Conservation (phyloP, 2,113 vertebrate species). For the Erpornis zantholeuca region DNA sequence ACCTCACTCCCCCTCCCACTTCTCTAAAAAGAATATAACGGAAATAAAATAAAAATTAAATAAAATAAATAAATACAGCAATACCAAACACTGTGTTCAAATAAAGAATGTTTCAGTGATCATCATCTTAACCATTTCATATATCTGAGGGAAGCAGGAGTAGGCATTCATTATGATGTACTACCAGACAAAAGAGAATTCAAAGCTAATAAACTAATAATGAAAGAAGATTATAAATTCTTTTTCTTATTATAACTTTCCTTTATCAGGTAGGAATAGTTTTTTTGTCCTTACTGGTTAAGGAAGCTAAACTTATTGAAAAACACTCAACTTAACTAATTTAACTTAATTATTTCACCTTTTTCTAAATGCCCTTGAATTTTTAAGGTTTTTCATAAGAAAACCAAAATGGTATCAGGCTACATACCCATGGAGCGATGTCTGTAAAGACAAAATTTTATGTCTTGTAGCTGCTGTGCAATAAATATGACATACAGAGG, state of each 20-base stretch:
- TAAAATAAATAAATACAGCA: neutral
- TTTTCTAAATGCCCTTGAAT: neutral
- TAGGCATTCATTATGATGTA: neutral
- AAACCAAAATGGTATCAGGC: neutral
- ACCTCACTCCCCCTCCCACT: neutral
- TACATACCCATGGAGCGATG: accelerated
- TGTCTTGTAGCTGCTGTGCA: neutral
- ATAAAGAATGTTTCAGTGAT: neutral
- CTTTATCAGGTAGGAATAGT: neutral
- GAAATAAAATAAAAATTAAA: neutral
- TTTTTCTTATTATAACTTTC: neutral
- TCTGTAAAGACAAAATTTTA: neutral
- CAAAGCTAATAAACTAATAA: neutral
- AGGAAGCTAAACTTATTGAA: neutral
- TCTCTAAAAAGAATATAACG: neutral
- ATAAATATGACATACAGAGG: neutral
- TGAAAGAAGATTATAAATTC: neutral
- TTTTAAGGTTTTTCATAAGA: neutral
- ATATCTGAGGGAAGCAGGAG: neutral
- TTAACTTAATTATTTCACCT: neutral
- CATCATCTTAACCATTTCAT: neutral
- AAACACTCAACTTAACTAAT: neutral
- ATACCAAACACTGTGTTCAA: neutral
- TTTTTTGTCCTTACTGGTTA: neutral
- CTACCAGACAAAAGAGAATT: neutral